Conservation (phyloP, 2,113 vertebrate species). For the Eulemur rufifrons region DNA sequence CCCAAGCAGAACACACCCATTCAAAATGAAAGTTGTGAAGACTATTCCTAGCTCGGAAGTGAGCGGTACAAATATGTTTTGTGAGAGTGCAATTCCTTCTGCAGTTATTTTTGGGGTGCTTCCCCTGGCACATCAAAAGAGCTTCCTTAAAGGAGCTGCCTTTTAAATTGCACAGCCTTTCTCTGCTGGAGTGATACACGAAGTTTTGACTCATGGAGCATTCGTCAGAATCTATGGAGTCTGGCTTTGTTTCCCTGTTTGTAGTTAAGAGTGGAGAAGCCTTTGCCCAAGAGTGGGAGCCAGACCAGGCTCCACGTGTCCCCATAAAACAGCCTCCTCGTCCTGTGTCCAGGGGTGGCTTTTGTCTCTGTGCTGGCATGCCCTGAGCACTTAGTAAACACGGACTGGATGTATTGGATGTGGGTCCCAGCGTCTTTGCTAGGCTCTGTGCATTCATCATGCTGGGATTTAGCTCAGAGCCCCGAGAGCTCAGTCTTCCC, state of each 20-base stretch:
- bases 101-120: slow-evolving; percentile 7
- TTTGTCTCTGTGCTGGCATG: not conserved
- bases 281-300: not conserved
- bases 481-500: not conserved
- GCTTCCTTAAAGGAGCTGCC: slow-evolving; percentile 17
- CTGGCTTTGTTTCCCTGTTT: not conserved
- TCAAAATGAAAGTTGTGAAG: not conserved
- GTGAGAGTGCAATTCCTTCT: not conserved
- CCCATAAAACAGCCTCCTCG: not conserved
- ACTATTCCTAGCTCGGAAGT: not conserved
- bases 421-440: not conserved
- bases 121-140: not conserved
- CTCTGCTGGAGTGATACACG: not conserved
- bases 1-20: not conserved
- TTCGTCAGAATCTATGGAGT: not conserved
- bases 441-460: not conserved
- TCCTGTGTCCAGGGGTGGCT: not conserved
- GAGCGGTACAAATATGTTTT: not conserved
- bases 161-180: not conserved
- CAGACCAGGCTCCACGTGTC: not conserved
- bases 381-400: not conserved
- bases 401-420: not conserved
- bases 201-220: not conserved
- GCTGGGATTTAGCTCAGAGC: not conserved
- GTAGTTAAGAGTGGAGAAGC: not conserved